Percentiles rank a stretch among this genome's conserved stretches.
Evolutionary conservation across 2,113 vertebrate species (phyloP).

Genomic region (Ammodytes marinus): DNA sequence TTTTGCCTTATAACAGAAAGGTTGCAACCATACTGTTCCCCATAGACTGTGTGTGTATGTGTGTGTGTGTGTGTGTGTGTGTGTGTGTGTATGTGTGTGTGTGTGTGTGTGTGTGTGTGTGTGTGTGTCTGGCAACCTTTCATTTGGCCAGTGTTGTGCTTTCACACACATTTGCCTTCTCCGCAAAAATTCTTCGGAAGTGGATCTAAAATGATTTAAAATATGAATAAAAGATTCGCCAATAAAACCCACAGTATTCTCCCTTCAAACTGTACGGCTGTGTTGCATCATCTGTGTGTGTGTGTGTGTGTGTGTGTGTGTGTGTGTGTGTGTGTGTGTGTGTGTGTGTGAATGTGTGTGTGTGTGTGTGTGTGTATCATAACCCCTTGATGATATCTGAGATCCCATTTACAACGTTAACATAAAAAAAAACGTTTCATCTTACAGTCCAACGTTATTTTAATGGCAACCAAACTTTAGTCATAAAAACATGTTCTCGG

Average conservation of each 20-base stretch:
- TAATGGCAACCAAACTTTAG: constrained; percentile 45
- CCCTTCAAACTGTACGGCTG: constrained; percentile 34
- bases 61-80: too few relatives aligned
- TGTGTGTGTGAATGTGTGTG: too few relatives aligned
- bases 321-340: too few relatives aligned
- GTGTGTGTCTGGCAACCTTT: constrained; percentile 12
- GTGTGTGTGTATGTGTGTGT: too few relatives aligned
- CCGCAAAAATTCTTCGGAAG: constrained; percentile 35
- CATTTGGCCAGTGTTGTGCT: constrained; percentile 21
- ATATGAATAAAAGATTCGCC: constrained; percentile 63
- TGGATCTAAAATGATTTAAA: constrained; percentile 54
- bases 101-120: too few relatives aligned
- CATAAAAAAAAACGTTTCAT: constrained; percentile 22
- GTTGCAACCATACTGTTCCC: constrained; percentile 35
- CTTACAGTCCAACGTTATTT: constrained; percentile 27
- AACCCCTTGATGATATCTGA: constrained; percentile 45
- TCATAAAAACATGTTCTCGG: constrained; percentile 58
- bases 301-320: too few relatives aligned
- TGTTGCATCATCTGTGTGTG: constrained; percentile 16
- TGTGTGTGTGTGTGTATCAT: too few relatives aligned
- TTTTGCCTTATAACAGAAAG: constrained; percentile 54
- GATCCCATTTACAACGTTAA: constrained; percentile 51
- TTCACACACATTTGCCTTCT: constrained; percentile 25
- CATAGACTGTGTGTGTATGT: neutral
- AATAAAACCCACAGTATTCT: constrained; percentile 43